phyloP scores from a whole-genome alignment of 2,797 vertebrate genomes.

The Allobates femoralis region DNA sequence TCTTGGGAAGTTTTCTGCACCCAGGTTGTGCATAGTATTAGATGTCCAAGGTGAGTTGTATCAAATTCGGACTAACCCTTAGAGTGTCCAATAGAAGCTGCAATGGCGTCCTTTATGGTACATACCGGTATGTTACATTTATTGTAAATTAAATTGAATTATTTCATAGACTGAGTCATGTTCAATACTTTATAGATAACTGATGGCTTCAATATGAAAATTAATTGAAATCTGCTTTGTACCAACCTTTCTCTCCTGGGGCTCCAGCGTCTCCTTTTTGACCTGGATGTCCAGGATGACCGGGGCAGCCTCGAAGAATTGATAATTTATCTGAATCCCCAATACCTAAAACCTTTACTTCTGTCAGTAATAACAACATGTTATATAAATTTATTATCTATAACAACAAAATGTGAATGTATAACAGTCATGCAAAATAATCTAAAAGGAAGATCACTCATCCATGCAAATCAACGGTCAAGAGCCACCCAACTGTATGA shows the following conservation, averaged over 20 bases:
- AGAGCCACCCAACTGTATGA: too few relatives aligned
- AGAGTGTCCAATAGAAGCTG: too few relatives aligned
- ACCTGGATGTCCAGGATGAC: conserved; percentile 16
- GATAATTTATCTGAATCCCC: conserved; percentile 26
- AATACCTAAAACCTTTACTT: conserved; percentile 35
- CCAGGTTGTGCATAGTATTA: too few relatives aligned
- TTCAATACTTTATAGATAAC: not conserved
- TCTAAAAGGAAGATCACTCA: too few relatives aligned
- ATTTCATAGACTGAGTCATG: not conserved
- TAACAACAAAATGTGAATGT: not conserved
- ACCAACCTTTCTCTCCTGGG: conserved; percentile 41
- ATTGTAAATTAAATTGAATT: not conserved
- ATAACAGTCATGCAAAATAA: too few relatives aligned
- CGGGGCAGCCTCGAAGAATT: conserved; percentile 35
- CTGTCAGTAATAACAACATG: not conserved
- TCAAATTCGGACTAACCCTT: too few relatives aligned
- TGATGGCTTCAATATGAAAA: not conserved
- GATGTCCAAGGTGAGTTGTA: too few relatives aligned
- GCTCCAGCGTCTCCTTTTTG: conserved; percentile 16
- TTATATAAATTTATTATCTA: not conserved
- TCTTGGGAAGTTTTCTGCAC: too few relatives aligned
- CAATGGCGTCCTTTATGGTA: too few relatives aligned
- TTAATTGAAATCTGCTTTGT: not conserved
- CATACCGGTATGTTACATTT: not conserved
- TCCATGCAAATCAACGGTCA: too few relatives aligned